Base-by-base conservation (phyloP, 30 jellyfish, hydroid and myxozoan species). In the Rhopilema esculentum region DNA sequence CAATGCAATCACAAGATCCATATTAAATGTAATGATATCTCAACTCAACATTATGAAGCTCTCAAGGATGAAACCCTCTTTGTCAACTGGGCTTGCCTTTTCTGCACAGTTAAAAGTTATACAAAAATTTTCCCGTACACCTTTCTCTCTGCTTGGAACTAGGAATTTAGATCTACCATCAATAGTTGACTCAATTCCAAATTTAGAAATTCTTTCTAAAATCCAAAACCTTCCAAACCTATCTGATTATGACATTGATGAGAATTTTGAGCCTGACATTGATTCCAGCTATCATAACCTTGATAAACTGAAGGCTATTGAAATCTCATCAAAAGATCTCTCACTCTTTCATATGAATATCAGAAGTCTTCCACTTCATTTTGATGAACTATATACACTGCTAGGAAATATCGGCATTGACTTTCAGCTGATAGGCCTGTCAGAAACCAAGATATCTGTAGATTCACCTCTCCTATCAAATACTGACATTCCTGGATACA, bases 401-500 rank as follows among this genome's bases (percentile, higher is more conserved):
- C n/a, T n/a, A n/a, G n/a, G n/a, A n/a, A n/a, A n/a, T n/a, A n/a
- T n/a, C n/a, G n/a, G n/a, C n/a, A n/a, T n/a, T n/a, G n/a, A n/a
- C n/a, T n/a, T n/a, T n/a, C n/a, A n/a, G n/a, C n/a, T n/a, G n/a
- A n/a, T n/a, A n/a, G n/a, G n/a, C n/a, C n/a, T 32, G 40, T 72
- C 0, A 17, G 83, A 70, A 70, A 70, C 40, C 9, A 70, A 29
- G 27, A 25, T 70, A 16, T 26, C 63, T 17, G 40, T 26, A 19
- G 86, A 75, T 68, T 22, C 68, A 7, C 30, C 26, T 77, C 25
- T 82, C 16, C 40, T 32, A 63, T 15, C 85, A 22, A 82, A 68
- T 66, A 82, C 27, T 20, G 91, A 82, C 27, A 73, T 68, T 33
- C 76, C 75, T 32, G 86, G 86, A 2, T 75, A 75, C 74, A 75